phyloP scores from a whole-genome alignment of 2,113 vertebrate genomes.

The Eptesicus fuscus region DNA sequence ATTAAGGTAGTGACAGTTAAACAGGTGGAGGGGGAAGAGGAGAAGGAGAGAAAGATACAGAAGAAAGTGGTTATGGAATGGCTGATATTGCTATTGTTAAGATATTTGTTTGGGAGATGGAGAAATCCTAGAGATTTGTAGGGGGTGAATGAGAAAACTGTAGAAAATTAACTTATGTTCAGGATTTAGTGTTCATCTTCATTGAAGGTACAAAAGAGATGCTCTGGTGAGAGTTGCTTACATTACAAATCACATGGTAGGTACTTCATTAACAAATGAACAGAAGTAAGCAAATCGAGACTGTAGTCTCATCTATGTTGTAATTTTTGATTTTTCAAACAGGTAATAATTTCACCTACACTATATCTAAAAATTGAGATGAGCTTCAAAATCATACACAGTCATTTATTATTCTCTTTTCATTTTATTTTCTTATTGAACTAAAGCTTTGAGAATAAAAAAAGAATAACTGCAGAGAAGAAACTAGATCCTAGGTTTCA shows the following conservation, averaged over 20 bases:
- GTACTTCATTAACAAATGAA: neutral
- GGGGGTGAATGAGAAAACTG: neutral
- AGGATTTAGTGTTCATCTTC: neutral
- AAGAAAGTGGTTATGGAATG: neutral
- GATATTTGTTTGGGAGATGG: neutral
- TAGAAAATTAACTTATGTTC: neutral
- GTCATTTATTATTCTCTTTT: neutral
- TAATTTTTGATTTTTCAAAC: neutral
- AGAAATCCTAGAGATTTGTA: neutral
- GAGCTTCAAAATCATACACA: neutral
- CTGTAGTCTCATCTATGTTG: neutral
- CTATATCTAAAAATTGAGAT: neutral
- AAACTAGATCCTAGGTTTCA: neutral
- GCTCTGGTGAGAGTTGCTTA: neutral
- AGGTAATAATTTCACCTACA: neutral
- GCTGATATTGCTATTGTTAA: neutral
- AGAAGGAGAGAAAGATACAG: neutral
- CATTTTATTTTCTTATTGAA: neutral
- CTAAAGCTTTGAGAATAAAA: neutral
- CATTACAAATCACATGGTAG: neutral
- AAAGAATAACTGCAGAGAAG: neutral
- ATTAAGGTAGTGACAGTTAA: neutral
- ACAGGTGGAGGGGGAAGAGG: neutral
- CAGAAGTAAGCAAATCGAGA: neutral
- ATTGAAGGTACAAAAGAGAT: neutral